A percentile compares a stretch with the other conserved stretches of the same genome.
These are phyloP conservation scores for Anser brachyrhynchus DNA, from an alignment of 2,113 vertebrate species.

Conservation along the genomic window DNA sequence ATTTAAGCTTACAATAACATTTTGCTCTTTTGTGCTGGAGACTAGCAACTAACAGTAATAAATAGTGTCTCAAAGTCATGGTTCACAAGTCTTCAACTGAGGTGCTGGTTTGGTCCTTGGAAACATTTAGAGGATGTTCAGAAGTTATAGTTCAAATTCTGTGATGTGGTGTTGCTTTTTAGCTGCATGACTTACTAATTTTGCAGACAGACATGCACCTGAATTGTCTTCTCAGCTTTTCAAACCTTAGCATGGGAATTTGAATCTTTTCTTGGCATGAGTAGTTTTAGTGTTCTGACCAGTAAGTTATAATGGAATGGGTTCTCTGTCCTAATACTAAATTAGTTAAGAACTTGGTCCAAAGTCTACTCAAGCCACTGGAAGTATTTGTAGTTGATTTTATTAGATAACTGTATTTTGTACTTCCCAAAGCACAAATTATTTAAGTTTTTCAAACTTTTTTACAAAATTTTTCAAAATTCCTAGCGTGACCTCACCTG, in stretches of 20 bases:
- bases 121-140: background rate
- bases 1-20: background rate
- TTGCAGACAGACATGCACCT: background rate
- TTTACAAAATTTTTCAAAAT: background rate
- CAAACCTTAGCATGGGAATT: background rate
- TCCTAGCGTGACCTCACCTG: background rate
- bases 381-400: background rate
- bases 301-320: background rate
- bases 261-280: background rate
- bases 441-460: background rate
- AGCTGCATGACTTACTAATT: background rate
- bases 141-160: background rate
- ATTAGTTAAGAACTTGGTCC: background rate
- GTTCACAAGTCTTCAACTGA: background rate
- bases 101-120: accelerated
- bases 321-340: background rate
- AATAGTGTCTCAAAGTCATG: background rate
- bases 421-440: background rate
- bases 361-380: background rate
- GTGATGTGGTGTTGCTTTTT: background rate
- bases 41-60: background rate
- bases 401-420: background rate
- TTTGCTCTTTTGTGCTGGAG: background rate
- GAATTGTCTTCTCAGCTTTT: background rate
- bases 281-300: background rate